A percentile compares a stretch with the other conserved stretches of the same genome.
phyloP scores from a whole-genome alignment of 2,113 vertebrate species.

The Gymnocephalus cernua region DNA sequence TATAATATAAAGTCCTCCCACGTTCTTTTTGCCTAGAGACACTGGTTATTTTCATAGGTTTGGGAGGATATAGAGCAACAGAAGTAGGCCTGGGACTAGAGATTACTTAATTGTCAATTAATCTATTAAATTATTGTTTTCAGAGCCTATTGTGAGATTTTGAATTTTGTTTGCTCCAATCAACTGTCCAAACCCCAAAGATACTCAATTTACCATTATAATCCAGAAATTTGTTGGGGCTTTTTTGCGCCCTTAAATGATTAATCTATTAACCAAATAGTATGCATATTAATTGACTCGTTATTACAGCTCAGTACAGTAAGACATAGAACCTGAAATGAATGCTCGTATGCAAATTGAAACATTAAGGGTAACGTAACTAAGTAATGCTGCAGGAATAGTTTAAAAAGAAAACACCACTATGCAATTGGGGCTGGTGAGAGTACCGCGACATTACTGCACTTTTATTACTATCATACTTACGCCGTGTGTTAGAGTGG shows the following conservation, averaged over 20 bases:
- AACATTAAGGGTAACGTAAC: no score
- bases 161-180: no score
- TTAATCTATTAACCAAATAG: not conserved
- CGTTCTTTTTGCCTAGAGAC: slow-evolving; percentile 57
- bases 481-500: not conserved
- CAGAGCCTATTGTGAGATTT: not conserved
- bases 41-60: slow-evolving; percentile 44
- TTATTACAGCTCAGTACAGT: not conserved
- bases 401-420: not conserved
- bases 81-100: not conserved
- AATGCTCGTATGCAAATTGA: not conserved
- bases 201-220: not conserved
- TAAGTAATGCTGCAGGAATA: not conserved
- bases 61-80: not conserved
- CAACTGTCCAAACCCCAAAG: not conserved
- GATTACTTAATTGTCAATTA: not conserved
- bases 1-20: slow-evolving; percentile 54
- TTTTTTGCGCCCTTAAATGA: not conserved
- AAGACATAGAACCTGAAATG: not conserved
- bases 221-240: no score
- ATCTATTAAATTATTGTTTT: not conserved
- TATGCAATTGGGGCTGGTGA: no score
- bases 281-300: not conserved
- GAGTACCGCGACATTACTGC: not conserved
- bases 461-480: not conserved